phyloP scores from a whole-genome alignment of 2,888 invertebrate species.

The Bursaphelenchus okinawaensis region DNA sequence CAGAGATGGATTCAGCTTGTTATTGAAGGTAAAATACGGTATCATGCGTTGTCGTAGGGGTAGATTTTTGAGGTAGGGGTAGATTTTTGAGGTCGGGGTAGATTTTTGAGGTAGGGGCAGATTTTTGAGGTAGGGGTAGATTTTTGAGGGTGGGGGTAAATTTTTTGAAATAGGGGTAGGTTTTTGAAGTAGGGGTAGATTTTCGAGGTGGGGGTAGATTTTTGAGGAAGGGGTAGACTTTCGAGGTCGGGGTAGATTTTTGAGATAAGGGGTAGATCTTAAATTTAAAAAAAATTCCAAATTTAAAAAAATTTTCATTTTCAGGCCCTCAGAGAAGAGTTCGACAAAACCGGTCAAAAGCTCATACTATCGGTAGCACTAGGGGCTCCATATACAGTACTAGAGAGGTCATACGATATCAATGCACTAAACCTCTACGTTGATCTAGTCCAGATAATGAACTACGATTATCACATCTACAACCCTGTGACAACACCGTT shows the following conservation, averaged over 20 bases:
- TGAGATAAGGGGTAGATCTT: too few species aligned
- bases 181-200: neutral
- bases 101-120: too few species aligned
- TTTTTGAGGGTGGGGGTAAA: neutral
- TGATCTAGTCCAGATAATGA: conserved; percentile 83
- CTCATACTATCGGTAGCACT: conserved; percentile 57
- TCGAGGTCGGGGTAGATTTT: too few species aligned
- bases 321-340: conserved; percentile 32
- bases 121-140: too few species aligned
- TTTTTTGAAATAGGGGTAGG: neutral
- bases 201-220: too few species aligned
- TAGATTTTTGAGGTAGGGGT: too few species aligned
- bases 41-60: too few species aligned
- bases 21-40: conserved; percentile 37
- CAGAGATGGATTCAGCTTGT: conserved; percentile 22
- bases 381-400: conserved; percentile 72
- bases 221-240: too few species aligned
- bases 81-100: too few species aligned
- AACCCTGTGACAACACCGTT: conserved; percentile 67
- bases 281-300: too few species aligned
- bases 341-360: conserved; percentile 17
- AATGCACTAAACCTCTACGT: conserved; percentile 73
- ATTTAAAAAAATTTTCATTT: conserved; percentile 9
- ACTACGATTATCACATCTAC: conserved; percentile 74
- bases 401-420: conserved; percentile 74